Evolutionary conservation across 2,888 invertebrate genomes (phyloP), one percentile per base, ranked within the genome.

Genomic region (Oscheius sp.): DNA sequence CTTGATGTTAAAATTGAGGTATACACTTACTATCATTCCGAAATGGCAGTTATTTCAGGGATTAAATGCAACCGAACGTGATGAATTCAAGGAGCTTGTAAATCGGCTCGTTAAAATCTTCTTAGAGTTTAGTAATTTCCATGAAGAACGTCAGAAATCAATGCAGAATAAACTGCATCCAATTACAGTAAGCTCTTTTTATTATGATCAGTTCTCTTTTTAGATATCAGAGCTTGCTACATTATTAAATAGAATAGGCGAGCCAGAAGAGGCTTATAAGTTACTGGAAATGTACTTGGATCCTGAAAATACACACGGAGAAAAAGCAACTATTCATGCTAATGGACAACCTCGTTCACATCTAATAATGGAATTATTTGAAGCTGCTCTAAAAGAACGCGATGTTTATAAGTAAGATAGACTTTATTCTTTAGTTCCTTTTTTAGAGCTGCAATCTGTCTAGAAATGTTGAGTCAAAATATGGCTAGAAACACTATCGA

Each of bases 51-150:
- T n/a, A 3, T 69, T 81, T 50, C 68, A 80, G 81, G 39, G 70
- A 1, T 52, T 82, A 6, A 65, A 61, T 5, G 68, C 70, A 2
- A 48, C 45, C 0, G 75, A 80, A 34, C 70, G 76, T 1, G 79
- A 79, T 8, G 71, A 78, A 48, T 82, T 57, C 72, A 65, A 65
- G 2, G 31, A 67, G 3, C 65, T 82, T 1, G 70, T 82, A 1
- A 57, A 67, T 42, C 71, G 73, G 45, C 31, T 82, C 45, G 77
- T 78, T 4, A 70, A 77, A 25, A 70, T 79, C 20, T 81, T 79
- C 80, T 66, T 76, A 12, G 82, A 83, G 64, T 74, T 77, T 68
- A 71, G 75, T 53, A 71, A 74, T 50, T 79, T 82, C 66, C 76
- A 78, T 1, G 72, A 80, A 31, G 72, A 73, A 20, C 46, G 57